Conservation (phyloP, 2,797 vertebrate genomes). For the Darevskia mixta region DNA sequence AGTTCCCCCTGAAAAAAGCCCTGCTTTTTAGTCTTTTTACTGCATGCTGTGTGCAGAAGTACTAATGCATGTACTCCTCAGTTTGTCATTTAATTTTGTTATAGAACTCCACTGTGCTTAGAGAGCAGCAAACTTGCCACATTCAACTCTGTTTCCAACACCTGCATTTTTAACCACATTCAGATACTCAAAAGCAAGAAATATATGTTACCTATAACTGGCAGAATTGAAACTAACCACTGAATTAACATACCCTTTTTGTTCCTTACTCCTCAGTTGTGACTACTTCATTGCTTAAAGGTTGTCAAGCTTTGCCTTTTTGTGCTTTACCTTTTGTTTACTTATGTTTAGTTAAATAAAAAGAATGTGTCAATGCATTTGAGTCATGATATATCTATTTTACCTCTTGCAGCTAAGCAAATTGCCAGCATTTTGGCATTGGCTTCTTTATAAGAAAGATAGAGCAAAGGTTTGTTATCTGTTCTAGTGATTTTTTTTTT, state of each 20-base stretch:
- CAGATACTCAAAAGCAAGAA: background rate
- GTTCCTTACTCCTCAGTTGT: background rate
- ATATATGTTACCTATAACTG: background rate
- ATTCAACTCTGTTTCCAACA: background rate
- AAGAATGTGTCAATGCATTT: background rate
- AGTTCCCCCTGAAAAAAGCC: too few species aligned
- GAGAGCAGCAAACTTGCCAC: background rate
- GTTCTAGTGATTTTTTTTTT: background rate
- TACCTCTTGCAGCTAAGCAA: background rate
- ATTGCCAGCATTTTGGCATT: background rate
- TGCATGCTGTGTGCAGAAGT: background rate
- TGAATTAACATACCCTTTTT: background rate
- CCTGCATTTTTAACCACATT: background rate
- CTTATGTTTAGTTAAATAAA: background rate
- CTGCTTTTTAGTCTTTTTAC: background rate
- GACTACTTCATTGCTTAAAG: background rate
- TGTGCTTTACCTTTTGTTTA: background rate
- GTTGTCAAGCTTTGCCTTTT: background rate
- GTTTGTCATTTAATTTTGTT: background rate
- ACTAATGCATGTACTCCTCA: too few species aligned
- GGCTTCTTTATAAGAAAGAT: background rate
- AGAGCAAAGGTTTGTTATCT: background rate
- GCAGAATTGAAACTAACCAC: background rate
- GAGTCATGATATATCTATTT: background rate
- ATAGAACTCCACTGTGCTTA: background rate